phyloP scores from a whole-genome alignment of 2,113 vertebrate genomes.

The Chaetops frenatus region DNA sequence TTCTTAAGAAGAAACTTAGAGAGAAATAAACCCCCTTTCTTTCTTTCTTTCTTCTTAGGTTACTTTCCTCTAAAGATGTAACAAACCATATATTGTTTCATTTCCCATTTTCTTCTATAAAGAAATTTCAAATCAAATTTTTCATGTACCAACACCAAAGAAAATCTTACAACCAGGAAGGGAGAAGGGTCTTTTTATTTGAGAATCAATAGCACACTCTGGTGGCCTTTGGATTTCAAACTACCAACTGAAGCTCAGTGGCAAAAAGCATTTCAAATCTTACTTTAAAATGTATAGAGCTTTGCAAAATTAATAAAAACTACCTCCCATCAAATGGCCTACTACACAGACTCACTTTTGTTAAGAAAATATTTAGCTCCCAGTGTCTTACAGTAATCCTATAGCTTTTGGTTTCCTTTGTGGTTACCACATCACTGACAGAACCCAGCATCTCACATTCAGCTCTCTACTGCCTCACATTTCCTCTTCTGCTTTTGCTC shows the following conservation, averaged over 20 bases:
- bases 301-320: neutral
- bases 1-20: neutral
- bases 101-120: neutral
- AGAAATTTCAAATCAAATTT: neutral
- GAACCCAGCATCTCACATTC: neutral
- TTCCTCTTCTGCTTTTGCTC: neutral
- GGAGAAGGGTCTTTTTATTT: neutral
- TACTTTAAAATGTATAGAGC: neutral
- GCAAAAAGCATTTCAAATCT: neutral
- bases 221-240: conserved; percentile 54
- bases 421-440: neutral
- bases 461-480: neutral
- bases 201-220: conserved; percentile 74
- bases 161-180: neutral
- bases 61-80: neutral
- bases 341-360: neutral
- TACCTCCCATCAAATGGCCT: neutral
- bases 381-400: neutral
- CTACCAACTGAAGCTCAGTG: neutral
- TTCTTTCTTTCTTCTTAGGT: neutral
- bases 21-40: neutral
- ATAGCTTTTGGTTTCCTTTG: neutral
- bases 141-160: neutral
- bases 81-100: neutral
- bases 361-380: neutral